Percentiles rank a stretch among this genome's conserved stretches.
Evolutionary conservation across 2,797 vertebrate species (phyloP).

Genomic region (Arnoldichthys spilopterus): DNA sequence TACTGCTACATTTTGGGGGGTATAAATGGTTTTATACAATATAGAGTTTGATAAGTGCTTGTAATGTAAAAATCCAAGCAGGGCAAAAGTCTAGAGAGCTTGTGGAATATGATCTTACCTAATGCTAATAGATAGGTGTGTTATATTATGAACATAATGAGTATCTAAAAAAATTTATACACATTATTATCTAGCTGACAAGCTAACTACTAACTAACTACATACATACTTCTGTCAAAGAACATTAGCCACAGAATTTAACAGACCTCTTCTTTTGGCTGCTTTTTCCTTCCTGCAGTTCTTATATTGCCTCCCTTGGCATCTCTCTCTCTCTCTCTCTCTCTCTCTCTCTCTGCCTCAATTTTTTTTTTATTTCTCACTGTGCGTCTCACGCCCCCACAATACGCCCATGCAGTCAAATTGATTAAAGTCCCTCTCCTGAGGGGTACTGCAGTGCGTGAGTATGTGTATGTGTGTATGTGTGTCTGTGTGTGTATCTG

Average conservation of each 20-base stretch:
- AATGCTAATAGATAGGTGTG: too few species aligned
- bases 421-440: constrained; percentile 75
- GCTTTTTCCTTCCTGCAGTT: constrained; percentile 12
- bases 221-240: background rate
- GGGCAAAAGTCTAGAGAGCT: too few species aligned
- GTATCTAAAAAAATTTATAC: constrained; percentile 7
- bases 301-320: constrained; percentile 24
- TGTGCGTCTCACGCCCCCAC: constrained; percentile 62
- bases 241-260: background rate
- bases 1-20: too few species aligned
- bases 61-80: too few species aligned
- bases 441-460: constrained; percentile 59
- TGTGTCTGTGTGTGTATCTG: constrained; percentile 4
- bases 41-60: too few species aligned
- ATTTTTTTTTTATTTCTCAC: constrained; percentile 51
- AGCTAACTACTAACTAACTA: background rate
- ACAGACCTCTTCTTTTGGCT: background rate
- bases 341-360: constrained; percentile 26
- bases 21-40: too few species aligned
- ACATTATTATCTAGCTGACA: background rate
- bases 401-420: constrained; percentile 73
- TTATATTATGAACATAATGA: too few species aligned
- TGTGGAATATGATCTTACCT: too few species aligned
- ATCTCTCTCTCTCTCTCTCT: constrained; percentile 29
- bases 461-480: constrained; percentile 39